A percentile compares a stretch with the other conserved stretches of the same genome.
These are phyloP conservation scores for Linepithema humile DNA, from an alignment of 1,140 invertebrate genomes.

Conservation along the genomic window DNA sequence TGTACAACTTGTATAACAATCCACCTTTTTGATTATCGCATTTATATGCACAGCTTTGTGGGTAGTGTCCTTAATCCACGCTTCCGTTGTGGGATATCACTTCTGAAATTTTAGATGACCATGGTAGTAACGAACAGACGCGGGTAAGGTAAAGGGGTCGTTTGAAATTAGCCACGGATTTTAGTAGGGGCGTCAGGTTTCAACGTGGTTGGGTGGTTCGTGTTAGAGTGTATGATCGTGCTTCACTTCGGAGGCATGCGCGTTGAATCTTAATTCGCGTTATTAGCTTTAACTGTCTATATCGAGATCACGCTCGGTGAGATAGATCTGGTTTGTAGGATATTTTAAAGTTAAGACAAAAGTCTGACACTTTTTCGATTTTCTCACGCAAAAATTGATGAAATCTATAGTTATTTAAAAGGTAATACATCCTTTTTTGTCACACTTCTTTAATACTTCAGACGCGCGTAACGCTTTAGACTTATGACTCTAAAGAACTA, in stretches of 20 bases:
- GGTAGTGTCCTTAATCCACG: conserved; percentile 13
- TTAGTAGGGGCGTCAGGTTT: conserved; percentile 74
- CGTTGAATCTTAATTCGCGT: conserved; percentile 75
- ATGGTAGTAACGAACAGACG: conserved; percentile 41
- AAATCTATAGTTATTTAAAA: neutral
- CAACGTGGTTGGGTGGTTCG: conserved; percentile 39
- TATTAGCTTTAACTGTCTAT: conserved; percentile 69
- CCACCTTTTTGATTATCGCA: neutral
- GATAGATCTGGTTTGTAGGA: neutral
- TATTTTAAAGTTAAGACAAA: neutral
- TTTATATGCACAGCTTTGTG: conserved; percentile 46
- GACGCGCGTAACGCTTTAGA: neutral
- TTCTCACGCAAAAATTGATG: neutral
- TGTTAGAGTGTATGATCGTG: conserved; percentile 60
- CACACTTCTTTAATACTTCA: neutral
- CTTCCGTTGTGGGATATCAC: conserved; percentile 21
- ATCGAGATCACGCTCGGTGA: neutral
- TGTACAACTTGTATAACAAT: neutral
- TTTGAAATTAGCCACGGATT: conserved; percentile 60
- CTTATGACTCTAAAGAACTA: neutral
- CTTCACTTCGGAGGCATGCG: conserved; percentile 59
- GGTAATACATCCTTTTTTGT: neutral
- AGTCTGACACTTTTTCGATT: neutral
- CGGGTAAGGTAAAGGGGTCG: conserved; percentile 31
- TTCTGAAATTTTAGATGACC: conserved; percentile 56